Evolutionary conservation across 2,113 vertebrate genomes (phyloP).

Genomic region (Amblyopsis rosae): DNA sequence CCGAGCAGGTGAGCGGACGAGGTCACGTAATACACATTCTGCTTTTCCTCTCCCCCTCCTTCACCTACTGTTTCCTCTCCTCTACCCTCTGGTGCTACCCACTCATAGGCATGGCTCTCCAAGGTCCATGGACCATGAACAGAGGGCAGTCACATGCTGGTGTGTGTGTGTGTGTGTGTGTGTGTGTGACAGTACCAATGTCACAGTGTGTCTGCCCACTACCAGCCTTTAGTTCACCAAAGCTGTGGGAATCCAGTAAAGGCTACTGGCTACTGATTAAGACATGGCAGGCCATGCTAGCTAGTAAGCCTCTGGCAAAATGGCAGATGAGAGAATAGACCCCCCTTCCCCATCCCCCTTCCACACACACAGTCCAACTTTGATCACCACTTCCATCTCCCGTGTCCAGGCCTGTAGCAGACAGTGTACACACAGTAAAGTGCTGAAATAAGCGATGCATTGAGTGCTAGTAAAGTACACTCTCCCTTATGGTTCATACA

Average conservation of each 20-base stretch:
- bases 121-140: slow-evolving; percentile 10
- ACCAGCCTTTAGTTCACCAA: slow-evolving; percentile 30
- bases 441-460: no score
- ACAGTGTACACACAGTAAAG: not conserved
- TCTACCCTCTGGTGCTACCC: not conserved
- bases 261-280: slow-evolving; percentile 46
- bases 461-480: no score
- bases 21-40: slow-evolving; percentile 1
- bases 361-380: slow-evolving; percentile 4
- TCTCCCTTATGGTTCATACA: no score
- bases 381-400: slow-evolving; percentile 1
- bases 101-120: slow-evolving; percentile 4
- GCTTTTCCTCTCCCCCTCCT: not conserved
- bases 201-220: slow-evolving; percentile 11
- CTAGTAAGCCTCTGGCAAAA: slow-evolving; percentile 2
- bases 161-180: slow-evolving; percentile 38
- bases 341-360: not conserved
- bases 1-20: slow-evolving; percentile 37
- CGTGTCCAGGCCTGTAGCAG: not conserved
- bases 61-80: not conserved
- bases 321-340: not conserved
- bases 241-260: slow-evolving; percentile 36
- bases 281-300: slow-evolving; percentile 34
- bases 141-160: slow-evolving; percentile 42
- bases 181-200: not conserved